Base-by-base conservation (phyloP, 1,140 invertebrate genomes). In the Arctopsyche grandis region DNA sequence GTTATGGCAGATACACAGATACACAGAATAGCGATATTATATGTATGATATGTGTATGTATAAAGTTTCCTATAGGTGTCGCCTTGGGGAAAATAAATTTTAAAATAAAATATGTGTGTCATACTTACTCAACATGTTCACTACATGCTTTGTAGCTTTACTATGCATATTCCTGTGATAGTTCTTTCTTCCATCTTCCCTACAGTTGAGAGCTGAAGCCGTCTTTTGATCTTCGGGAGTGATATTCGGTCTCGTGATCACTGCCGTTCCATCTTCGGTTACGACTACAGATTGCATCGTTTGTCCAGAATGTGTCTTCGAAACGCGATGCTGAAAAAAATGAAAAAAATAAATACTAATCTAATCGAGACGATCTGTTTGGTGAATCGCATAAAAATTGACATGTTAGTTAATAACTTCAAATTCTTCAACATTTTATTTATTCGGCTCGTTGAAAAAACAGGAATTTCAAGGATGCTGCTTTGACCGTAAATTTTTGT, bases 111-210 rank as follows among this genome's bases (percentile, higher is more conserved):
- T 46, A 46, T 9, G 9, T 58, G 26, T n/a, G n/a, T n/a, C n/a
- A 19, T 9, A 56, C 71, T 74, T 82, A 90, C 91, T 88, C 75
- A 91, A 84, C 89, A 91, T 91, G 83, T 90, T 91, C 5, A 91
- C 84, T 38, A 91, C 89, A 82, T 89, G 86, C 79, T 86, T 88
- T 7, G 89, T 90, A 0, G 90, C 90, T 79, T 89, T 88, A 43
- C 85, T 87, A 46, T 89, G 88, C 83, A 86, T 88, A 44, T 77
- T 83, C 48, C 75, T 79, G 69, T 48, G 76, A 75, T 82, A 79
- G 69, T 80, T 83, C 71, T 74, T 79, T 46, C 82, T 46, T 16
- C 77, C 79, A 21, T 82, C 79, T 48, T 79, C 81, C 0, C 71
- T 16, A 19, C 69, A 43, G 24, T 63, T 44, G 12, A 52, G 29